Base-by-base conservation (phyloP, 2,797 vertebrate genomes). In the Lacerta agilis region DNA sequence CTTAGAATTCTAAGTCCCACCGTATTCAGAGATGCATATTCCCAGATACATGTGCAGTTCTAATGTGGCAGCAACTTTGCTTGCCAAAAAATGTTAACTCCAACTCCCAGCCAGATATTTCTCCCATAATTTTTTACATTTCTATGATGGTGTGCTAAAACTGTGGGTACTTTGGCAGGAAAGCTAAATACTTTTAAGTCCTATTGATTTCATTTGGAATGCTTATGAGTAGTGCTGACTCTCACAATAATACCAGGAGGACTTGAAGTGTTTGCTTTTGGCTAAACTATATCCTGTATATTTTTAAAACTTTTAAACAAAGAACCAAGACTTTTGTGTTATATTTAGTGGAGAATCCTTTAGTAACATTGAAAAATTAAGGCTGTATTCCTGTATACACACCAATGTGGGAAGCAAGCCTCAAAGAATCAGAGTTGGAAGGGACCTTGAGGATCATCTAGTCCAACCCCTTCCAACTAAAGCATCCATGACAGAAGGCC, bases 161-260 rank as follows among this genome's bases (percentile, higher is more conserved):
- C 58, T 41, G 27, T 77, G 76, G 80, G 8, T 58, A 87, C 23
- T 36, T 49, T 87, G 41, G 6, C 25, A 10, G 29, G 17, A 82
- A 33, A 72, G 43, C 29, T 45, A 75, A 87, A 25, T 36, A 66
- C 20, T 33, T 36, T n/a, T 10, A 76, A 41, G 58, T 76, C 29
- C 43, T 49, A 82, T 82, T 82, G 41, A 87, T 73, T 87, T 82
- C 58, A 79, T 25, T 82, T 58, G 8, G 20, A 33, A 27, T 75
- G 38, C 11, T 82, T 87, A 17, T n/a, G 72, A 45, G 8, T 66
- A 75, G 38, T 45, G 33, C 45, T 8, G 3, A 64, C 69, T 55
- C 29, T 82, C n/a, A 23, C 29, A 69, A 43, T 23, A 49, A n/a
- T 72, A n/a, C 58, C 49, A 80, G 25, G 79, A 15, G 49, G 27